A percentile compares a stretch with the other conserved stretches of the same genome.
Conservation (phyloP, 1,140 invertebrate species). For the Stegodyphus dumicola region DNA sequence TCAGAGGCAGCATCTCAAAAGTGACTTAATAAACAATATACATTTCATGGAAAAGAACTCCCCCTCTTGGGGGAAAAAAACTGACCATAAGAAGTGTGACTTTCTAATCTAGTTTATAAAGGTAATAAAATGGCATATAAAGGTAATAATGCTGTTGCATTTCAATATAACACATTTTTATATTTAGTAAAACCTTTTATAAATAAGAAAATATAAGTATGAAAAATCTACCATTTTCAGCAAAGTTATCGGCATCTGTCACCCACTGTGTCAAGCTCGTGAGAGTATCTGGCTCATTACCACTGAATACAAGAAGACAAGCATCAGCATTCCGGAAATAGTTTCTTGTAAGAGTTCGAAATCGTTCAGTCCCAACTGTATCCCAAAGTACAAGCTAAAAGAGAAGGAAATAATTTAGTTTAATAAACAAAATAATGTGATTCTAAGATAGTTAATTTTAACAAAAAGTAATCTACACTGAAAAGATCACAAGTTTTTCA, state of each 20-base stretch:
- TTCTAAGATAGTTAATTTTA: no score
- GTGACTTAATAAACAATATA: no score
- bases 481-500: no score
- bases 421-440: no score
- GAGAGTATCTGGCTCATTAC: conserved; percentile 56
- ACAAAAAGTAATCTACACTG: no score
- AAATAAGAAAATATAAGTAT: background rate
- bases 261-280: conserved; percentile 53
- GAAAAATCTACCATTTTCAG: conserved; percentile 41
- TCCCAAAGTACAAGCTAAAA: conserved; percentile 58
- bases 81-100: no score
- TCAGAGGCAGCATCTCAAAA: no score
- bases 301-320: conserved; percentile 60
- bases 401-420: background rate
- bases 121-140: no score
- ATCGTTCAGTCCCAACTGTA: conserved; percentile 61
- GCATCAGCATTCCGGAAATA: conserved; percentile 61
- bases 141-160: background rate
- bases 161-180: background rate
- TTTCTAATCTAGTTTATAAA: no score
- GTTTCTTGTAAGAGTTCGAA: conserved; percentile 62
- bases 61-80: no score
- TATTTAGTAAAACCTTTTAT: background rate
- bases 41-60: no score
- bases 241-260: conserved; percentile 48